A percentile compares a stretch with the other conserved stretches of the same genome.
Evolutionary conservation across 2,888 invertebrate genomes (phyloP).

Genomic region (Smittia sp.): DNA sequence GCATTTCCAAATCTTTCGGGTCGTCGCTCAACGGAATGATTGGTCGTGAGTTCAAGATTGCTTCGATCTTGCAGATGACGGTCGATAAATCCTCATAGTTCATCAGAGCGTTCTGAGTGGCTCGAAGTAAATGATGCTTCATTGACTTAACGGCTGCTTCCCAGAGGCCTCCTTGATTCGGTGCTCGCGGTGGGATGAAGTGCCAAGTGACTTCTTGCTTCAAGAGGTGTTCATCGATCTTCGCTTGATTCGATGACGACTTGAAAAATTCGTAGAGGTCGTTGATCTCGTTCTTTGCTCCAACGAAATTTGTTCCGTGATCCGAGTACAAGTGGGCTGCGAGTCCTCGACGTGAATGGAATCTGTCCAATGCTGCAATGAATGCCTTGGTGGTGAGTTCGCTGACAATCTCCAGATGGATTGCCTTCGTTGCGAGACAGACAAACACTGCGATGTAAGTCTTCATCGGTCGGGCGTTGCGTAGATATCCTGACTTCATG

Average conservation of each 20-base stretch:
- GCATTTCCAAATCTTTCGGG: conserved; percentile 43
- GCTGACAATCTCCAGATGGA: conserved; percentile 44
- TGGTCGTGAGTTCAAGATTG: conserved; percentile 47
- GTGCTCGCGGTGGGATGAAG: conserved; percentile 47
- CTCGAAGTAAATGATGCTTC: conserved; percentile 47
- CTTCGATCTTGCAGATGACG: conserved; percentile 47
- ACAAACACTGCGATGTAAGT: conserved; percentile 45
- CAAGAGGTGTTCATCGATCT: not conserved
- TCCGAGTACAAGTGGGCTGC: conserved; percentile 45
- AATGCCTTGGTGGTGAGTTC: conserved; percentile 45
- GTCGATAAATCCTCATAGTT: conserved; percentile 48
- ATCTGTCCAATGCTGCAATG: conserved; percentile 45
- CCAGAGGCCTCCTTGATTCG: conserved; percentile 49
- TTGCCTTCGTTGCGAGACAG: conserved; percentile 45
- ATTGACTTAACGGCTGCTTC: conserved; percentile 48
- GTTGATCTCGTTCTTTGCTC: conserved; percentile 44
- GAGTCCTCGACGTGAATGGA: conserved; percentile 45
- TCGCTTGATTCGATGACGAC: not conserved
- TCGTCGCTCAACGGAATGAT: conserved; percentile 44
- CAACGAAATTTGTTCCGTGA: conserved; percentile 47
- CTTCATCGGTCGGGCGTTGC: conserved; percentile 44
- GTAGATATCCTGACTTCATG: conserved; percentile 41
- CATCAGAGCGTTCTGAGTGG: conserved; percentile 44
- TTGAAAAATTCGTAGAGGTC: conserved; percentile 17
- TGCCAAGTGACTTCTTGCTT: conserved; percentile 46